phyloP scores from a whole-genome alignment of 2,888 invertebrate genomes.

The Pseudolycoriella hygida region DNA sequence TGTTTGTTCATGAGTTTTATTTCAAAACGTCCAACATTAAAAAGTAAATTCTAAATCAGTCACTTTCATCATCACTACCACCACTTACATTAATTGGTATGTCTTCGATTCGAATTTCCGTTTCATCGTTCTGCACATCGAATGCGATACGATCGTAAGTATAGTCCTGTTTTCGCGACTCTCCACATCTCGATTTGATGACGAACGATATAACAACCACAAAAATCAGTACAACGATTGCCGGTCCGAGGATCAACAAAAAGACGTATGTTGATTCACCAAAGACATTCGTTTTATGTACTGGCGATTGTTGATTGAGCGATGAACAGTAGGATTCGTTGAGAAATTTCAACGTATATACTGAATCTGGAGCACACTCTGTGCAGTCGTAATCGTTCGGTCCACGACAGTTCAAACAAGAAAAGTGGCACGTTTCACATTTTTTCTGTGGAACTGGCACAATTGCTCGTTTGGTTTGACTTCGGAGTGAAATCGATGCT shows the following conservation, averaged over 20 bases:
- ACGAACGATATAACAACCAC: constrained; percentile 8
- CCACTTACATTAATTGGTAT: too few relatives aligned
- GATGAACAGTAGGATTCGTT: constrained; percentile 22
- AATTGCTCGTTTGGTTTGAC: constrained; percentile 5
- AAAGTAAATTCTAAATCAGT: too few relatives aligned
- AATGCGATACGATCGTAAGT: constrained; percentile 19
- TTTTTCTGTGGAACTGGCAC: constrained; percentile 9
- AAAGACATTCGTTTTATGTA: constrained; percentile 13
- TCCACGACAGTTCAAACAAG: constrained; percentile 23
- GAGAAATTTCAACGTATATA: constrained; percentile 16
- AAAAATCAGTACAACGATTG: constrained; percentile 12
- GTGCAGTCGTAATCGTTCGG: constrained; percentile 22
- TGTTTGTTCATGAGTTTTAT: too few relatives aligned
- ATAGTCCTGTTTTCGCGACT: constrained; percentile 10
- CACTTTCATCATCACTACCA: too few relatives aligned
- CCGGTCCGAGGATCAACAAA: constrained; percentile 15
- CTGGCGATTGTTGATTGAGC: constrained; percentile 22
- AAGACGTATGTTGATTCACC: constrained; percentile 8
- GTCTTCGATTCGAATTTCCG: not conserved
- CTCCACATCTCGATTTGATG: constrained; percentile 7
- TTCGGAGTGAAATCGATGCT: constrained; percentile 1
- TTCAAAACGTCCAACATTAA: too few relatives aligned
- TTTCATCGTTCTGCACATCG: constrained; percentile 11
- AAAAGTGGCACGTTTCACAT: constrained; percentile 21
- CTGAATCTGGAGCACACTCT: constrained; percentile 22